phyloP scores from a whole-genome alignment of 2,797 vertebrate species.

The Mionectes olivaceus region DNA sequence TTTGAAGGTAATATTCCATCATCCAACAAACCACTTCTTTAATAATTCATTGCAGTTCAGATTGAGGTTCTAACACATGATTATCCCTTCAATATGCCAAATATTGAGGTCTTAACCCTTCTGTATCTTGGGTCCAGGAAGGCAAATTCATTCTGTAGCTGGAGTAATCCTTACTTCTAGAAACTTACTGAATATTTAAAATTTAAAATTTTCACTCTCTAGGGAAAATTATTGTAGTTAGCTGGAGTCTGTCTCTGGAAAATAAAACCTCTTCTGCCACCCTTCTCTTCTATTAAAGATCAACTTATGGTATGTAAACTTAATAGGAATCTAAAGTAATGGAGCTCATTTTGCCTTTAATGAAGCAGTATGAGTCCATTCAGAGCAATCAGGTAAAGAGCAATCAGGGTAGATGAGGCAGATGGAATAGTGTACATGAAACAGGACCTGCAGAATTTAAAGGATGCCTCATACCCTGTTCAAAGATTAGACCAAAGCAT shows the following conservation, averaged over 20 bases:
- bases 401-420: background rate
- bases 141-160: background rate
- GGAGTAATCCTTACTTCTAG: background rate
- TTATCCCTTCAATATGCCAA: slow-evolving; percentile 56
- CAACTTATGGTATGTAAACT: background rate
- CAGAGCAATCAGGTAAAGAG: background rate
- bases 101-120: slow-evolving; percentile 33
- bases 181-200: background rate
- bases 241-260: background rate
- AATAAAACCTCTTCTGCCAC: background rate
- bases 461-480: background rate
- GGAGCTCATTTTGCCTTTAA: background rate
- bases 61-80: slow-evolving; percentile 34
- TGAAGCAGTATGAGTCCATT: background rate
- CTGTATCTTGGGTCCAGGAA: background rate
- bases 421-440: background rate
- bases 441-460: background rate
- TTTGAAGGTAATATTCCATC: slow-evolving; percentile 81
- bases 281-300: background rate
- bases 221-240: slow-evolving; percentile 1
- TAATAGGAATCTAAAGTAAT: background rate
- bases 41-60: slow-evolving; percentile 79
- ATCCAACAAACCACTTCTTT: slow-evolving; percentile 73
- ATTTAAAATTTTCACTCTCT: background rate
- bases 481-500: background rate